Conservation (phyloP, 1,140 invertebrate species). For the Spodoptera litura region DNA sequence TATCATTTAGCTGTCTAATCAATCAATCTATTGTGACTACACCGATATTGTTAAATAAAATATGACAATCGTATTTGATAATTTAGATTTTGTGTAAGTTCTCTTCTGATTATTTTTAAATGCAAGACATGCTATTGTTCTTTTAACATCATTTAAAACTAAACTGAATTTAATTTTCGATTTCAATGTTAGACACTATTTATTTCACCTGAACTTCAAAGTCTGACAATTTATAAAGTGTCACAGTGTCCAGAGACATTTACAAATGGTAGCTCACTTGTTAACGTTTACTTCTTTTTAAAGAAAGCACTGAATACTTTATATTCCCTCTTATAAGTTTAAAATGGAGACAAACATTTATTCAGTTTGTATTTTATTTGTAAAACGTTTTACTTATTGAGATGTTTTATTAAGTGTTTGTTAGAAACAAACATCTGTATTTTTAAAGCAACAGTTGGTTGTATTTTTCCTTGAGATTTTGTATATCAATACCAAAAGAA, state of each 20-base stretch:
- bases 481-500: no score
- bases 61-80: no score
- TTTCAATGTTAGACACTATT: background rate
- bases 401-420: background rate
- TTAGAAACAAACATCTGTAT: no score
- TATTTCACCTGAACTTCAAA: constrained; percentile 3
- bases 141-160: no score
- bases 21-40: no score
- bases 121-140: no score
- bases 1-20: no score
- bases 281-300: constrained; percentile 27
- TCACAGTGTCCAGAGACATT: constrained; percentile 4
- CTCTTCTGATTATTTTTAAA: no score
- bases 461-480: background rate
- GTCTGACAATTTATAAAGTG: constrained; percentile 19
- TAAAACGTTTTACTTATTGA: background rate
- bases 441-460: no score
- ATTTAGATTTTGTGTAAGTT: no score
- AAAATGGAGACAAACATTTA: background rate
- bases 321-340: constrained; percentile 7
- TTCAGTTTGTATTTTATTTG: background rate
- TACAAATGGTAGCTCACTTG: constrained; percentile 26
- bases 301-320: constrained; percentile 26
- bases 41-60: no score
- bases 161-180: no score